phyloP scores from a whole-genome alignment of 1,140 invertebrate genomes.

The Meloidogyne floridensis region DNA sequence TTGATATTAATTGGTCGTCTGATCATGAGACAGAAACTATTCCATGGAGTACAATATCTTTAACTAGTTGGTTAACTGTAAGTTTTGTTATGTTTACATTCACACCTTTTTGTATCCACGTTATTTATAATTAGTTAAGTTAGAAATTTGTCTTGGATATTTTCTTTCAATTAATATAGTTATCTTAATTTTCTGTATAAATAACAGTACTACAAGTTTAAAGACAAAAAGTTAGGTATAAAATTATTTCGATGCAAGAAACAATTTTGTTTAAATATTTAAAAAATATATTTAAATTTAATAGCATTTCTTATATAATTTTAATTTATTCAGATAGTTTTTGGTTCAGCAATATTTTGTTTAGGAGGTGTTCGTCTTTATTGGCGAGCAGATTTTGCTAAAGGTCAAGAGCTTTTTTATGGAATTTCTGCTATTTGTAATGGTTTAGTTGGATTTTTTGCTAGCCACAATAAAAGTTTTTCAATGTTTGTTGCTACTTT shows the following conservation, averaged over 20 bases:
- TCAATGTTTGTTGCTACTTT: constrained; percentile 34
- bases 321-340: constrained; percentile 12
- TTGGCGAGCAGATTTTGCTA: constrained; percentile 29
- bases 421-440: constrained; percentile 39
- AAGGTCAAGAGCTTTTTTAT: constrained; percentile 39
- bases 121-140: no score
- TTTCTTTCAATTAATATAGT: no score
- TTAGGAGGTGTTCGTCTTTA: constrained; percentile 26
- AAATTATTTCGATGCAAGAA: no score
- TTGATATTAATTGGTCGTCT: neutral
- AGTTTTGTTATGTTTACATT: neutral
- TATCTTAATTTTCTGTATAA: no score
- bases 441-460: constrained; percentile 33
- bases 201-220: no score
- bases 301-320: neutral
- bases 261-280: no score
- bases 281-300: neutral
- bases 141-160: no score
- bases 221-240: no score
- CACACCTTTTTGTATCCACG: no score
- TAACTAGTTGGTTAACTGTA: constrained; percentile 29
- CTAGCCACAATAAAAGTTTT: constrained; percentile 24
- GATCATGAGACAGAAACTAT: constrained; percentile 23
- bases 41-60: constrained; percentile 22
- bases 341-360: constrained; percentile 31